A percentile compares a stretch with the other conserved stretches of the same genome.
phyloP scores from a whole-genome alignment of 2,797 vertebrate species.

The Labroides dimidiatus region DNA sequence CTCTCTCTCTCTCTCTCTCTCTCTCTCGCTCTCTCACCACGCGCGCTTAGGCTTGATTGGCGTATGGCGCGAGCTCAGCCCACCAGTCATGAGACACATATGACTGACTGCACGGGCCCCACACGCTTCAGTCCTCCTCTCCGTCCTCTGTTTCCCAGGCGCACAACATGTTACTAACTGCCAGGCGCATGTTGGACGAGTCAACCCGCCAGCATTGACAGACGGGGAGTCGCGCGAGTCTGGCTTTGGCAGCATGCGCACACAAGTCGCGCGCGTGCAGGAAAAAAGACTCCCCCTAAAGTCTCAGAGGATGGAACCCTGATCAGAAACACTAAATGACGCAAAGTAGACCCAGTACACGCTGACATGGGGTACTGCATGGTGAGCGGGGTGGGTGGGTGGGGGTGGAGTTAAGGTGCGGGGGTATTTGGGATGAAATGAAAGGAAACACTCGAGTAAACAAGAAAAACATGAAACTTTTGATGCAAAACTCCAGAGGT shows the following conservation, averaged over 20 bases:
- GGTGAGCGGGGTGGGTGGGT: no score
- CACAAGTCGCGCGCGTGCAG: not conserved
- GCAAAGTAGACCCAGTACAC: not conserved
- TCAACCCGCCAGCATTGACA: slow-evolving; percentile 16
- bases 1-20: slow-evolving; percentile 30
- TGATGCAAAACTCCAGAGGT: no score
- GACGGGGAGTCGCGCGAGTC: not conserved
- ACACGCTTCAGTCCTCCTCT: slow-evolving; percentile 12
- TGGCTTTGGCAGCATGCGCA: not conserved
- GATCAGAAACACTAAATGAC: not conserved
- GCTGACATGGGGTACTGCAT: no score
- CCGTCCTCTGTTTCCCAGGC: slow-evolving; percentile 26
- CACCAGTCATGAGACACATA: slow-evolving; percentile 56
- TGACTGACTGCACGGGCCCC: not conserved
- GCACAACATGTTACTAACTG: slow-evolving; percentile 69
- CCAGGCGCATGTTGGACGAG: slow-evolving; percentile 70
- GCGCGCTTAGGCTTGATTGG: slow-evolving; percentile 78
- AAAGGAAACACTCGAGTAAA: no score
- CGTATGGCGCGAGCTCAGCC: slow-evolving; percentile 79
- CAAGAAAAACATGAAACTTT: no score
- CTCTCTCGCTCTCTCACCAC: slow-evolving; percentile 21
- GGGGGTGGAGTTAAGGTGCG: no score
- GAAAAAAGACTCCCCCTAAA: not conserved
- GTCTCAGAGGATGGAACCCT: not conserved
- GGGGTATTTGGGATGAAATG: no score